Conservation (phyloP, 92 coral and sea anemone genomes). For the Parazoanthus swiftii region DNA sequence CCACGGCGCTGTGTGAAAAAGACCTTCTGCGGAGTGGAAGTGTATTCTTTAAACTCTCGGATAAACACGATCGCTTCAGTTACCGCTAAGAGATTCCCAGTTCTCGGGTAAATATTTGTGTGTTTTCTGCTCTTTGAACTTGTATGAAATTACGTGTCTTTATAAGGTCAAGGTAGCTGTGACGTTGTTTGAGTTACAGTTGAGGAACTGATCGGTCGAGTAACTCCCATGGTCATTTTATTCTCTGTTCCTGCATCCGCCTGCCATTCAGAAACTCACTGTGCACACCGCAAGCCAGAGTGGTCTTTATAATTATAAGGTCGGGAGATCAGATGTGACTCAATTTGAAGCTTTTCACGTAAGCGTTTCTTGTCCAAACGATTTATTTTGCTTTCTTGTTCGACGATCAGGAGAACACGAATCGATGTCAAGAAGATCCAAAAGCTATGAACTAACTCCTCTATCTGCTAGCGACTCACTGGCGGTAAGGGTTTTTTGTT, state of each 20-base stretch:
- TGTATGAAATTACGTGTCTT: constrained; percentile 24
- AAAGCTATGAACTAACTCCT: constrained; percentile 36
- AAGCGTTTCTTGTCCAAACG: not conserved
- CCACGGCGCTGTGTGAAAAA: not conserved
- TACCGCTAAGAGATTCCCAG: not conserved
- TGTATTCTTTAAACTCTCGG: not conserved
- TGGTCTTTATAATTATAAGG: not conserved
- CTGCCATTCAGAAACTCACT: not conserved
- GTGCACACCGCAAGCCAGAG: not conserved
- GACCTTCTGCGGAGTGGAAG: not conserved
- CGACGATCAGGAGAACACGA: constrained; percentile 13
- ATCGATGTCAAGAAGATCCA: constrained; percentile 35
- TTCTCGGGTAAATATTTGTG: constrained; percentile 26
- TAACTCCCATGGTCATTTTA: not conserved
- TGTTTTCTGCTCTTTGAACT: not conserved
- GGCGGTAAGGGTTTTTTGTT: constrained; percentile 1
- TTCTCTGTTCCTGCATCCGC: not conserved
- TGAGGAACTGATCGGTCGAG: constrained; percentile 33
- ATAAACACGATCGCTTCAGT: not conserved
- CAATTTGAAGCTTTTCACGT: not conserved
- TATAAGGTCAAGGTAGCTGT: constrained; percentile 17
- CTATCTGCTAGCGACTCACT: constrained; percentile 31
- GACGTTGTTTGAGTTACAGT: constrained; percentile 15
- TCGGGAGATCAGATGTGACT: constrained; percentile 7
- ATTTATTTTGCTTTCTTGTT: not conserved